Percentiles rank a stretch among this genome's conserved stretches.
Evolutionary conservation across 2,797 vertebrate species (phyloP).

Genomic region (Melopsittacus undulatus): DNA sequence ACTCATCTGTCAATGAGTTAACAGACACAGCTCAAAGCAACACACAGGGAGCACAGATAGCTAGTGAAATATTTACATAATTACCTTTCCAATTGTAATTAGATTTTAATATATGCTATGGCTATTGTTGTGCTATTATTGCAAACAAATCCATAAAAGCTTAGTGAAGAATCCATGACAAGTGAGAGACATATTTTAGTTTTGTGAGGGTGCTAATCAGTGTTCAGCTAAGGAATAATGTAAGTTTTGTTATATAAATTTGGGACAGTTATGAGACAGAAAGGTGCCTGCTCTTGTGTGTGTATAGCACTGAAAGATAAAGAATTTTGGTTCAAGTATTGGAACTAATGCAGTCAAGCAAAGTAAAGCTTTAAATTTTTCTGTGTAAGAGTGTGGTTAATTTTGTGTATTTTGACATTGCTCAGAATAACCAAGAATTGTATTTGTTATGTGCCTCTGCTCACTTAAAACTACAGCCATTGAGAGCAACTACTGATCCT

Average conservation of each 20-base stretch:
- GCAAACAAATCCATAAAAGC: neutral
- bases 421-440: constrained; percentile 49
- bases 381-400: constrained; percentile 42
- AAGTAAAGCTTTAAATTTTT: constrained; percentile 50
- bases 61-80: constrained; percentile 45
- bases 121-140: neutral
- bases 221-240: constrained; percentile 14
- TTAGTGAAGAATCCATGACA: neutral
- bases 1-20: neutral
- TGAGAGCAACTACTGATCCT: neutral
- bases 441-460: neutral
- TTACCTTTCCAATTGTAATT: constrained; percentile 31
- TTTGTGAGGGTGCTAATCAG: constrained; percentile 48
- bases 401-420: constrained; percentile 40
- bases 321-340: constrained; percentile 38
- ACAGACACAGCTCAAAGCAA: neutral
- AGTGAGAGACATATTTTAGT: constrained; percentile 32
- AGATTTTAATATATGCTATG: neutral
- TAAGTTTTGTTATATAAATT: neutral
- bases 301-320: constrained; percentile 44
- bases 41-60: neutral
- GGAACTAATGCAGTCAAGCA: constrained; percentile 37
- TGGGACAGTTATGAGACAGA: constrained; percentile 47
- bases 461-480: constrained; percentile 28
- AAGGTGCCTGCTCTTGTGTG: constrained; percentile 33